Evolutionary conservation across 2,888 invertebrate genomes (phyloP).

Genomic region (Pseudanteris insignis): DNA sequence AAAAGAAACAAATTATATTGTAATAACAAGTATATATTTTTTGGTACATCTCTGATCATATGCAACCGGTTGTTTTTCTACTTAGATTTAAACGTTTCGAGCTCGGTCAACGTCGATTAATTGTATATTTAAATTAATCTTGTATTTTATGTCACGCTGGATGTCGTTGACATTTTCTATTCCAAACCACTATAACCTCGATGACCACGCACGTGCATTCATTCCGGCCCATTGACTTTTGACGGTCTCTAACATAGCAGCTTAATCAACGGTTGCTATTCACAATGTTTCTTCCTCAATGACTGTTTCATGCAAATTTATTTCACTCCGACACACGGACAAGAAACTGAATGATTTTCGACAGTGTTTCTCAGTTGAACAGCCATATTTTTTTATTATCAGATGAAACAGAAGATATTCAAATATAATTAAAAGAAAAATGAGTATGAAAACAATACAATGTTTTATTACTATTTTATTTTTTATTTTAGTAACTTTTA

Average conservation of each 20-base stretch:
- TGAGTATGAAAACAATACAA: too few species aligned
- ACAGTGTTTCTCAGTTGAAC: background rate
- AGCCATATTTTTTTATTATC: too few species aligned
- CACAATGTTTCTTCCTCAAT: constrained; percentile 31
- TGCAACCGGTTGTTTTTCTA: too few species aligned
- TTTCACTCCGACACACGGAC: constrained; percentile 13
- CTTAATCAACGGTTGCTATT: constrained; percentile 38
- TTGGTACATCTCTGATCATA: too few species aligned
- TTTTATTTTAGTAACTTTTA: too few species aligned
- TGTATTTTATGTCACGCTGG: constrained; percentile 14
- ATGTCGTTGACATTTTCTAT: constrained; percentile 36
- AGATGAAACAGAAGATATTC: too few species aligned
- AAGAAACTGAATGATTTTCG: constrained; percentile 11
- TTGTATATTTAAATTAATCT: constrained; percentile 17
- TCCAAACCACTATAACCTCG: constrained; percentile 27
- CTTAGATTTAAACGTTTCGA: too few species aligned
- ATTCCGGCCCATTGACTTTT: constrained; percentile 40
- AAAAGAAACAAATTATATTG: too few species aligned
- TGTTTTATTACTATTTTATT: too few species aligned
- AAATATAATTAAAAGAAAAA: too few species aligned
- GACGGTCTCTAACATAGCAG: constrained; percentile 34
- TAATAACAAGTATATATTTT: too few species aligned
- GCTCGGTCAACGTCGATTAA: too few species aligned
- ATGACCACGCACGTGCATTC: constrained; percentile 34
- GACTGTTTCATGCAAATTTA: constrained; percentile 36